phyloP scores from a whole-genome alignment of 2,113 vertebrate genomes.

The Hydrolagus affinis region DNA sequence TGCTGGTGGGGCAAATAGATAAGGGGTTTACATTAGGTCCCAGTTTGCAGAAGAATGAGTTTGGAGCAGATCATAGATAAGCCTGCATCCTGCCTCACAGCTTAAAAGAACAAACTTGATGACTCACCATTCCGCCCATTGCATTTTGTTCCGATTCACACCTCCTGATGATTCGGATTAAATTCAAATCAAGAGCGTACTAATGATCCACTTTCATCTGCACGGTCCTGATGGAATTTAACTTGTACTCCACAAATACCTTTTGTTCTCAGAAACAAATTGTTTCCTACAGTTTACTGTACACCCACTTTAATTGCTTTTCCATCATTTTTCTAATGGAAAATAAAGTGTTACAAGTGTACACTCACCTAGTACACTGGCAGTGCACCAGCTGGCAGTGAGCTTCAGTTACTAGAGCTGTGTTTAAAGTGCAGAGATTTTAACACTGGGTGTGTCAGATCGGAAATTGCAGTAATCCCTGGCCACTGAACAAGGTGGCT shows the following conservation, averaged over 20 bases:
- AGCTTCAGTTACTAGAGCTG: neutral
- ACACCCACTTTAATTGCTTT: neutral
- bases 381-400: constrained; percentile 14
- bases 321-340: neutral
- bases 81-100: no score
- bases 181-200: no score
- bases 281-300: neutral
- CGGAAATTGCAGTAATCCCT: constrained; percentile 33
- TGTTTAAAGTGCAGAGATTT: constrained; percentile 33
- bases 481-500: constrained; percentile 33
- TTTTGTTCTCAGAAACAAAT: neutral
- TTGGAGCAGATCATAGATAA: no score
- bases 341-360: neutral
- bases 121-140: no score
- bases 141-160: no score
- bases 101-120: no score
- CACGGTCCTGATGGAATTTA: neutral
- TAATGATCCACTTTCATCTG: no score
- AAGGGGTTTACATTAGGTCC: no score
- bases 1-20: no score
- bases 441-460: constrained; percentile 36
- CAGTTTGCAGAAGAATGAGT: no score
- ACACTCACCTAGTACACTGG: neutral
- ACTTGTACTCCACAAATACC: neutral
- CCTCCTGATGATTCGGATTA: no score